Percentiles rank a stretch among this genome's conserved stretches.
phyloP scores from a whole-genome alignment of 2,113 vertebrate genomes.

The Tetrax tetrax region DNA sequence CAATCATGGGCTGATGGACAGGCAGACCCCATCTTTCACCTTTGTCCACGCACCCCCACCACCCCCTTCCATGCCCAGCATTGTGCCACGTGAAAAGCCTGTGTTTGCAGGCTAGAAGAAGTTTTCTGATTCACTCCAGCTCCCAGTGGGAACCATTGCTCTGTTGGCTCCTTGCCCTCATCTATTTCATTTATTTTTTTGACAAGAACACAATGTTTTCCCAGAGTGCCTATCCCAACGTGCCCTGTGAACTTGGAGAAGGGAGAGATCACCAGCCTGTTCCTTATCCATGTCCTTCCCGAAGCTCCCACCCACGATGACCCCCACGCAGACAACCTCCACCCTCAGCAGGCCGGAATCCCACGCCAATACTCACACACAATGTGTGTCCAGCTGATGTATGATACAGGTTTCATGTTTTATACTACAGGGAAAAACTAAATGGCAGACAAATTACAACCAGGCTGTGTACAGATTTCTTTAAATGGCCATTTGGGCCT shows the following conservation, averaged over 20 bases:
- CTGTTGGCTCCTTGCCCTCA: background rate
- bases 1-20: background rate
- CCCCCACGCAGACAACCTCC: background rate
- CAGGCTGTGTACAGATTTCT: background rate
- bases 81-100: background rate
- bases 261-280: background rate
- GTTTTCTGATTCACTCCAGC: background rate
- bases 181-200: background rate
- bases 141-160: background rate
- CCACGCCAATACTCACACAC: background rate
- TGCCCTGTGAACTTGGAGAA: background rate
- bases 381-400: background rate
- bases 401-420: background rate
- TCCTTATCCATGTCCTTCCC: background rate
- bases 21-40: background rate
- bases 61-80: background rate
- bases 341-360: too few species aligned
- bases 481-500: background rate
- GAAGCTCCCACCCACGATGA: rapidly evolving
- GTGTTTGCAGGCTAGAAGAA: background rate
- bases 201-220: background rate
- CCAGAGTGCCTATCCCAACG: background rate
- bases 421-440: background rate
- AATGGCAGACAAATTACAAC: background rate
- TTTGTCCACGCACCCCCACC: background rate